Base-by-base conservation (phyloP, 30 jellyfish, hydroid and myxozoan genomes). In the Turritopsis dohrnii region DNA sequence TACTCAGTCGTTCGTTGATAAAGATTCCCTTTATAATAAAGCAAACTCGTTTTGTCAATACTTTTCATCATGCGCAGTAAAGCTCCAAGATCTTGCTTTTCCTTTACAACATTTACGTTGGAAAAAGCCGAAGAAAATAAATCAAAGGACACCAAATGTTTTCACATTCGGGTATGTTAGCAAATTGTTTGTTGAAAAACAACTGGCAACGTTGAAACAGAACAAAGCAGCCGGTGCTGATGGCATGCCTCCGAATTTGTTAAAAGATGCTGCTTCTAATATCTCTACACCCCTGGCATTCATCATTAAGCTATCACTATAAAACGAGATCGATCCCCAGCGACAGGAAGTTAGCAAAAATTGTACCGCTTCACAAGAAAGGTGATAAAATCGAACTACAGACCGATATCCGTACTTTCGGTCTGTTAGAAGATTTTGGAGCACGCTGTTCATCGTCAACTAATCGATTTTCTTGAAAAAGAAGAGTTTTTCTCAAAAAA, bases 201-300 rank as follows among this genome's bases (percentile, higher is more conserved):
- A 54, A 54, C 72, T 54, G 72, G 72, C 72, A 16, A 54, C 72
- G 72, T 54, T 54, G 72, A 54, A 54, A 54, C 72, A n/a, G n/a
- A 54, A 54, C 72, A 54, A 54, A 54, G 72, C 72, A 54, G n/a
- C 72, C 72, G 72, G 72, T 54, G 72, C 72, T 54, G 72, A 54
- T 54, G 72, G 72, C n/a, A 54, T 16, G n/a, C 72, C 72, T 16
- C 72, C 72, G 72, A 54, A 54, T 54, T 54, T 54, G 72, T 54
- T 54, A 54, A 54, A 54, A n/a, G 72, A 54, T 54, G 72, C 72
- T 54, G 72, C 72, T 54, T 18, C 72, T 54, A n/a, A 54, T 16
- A 54, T 54, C 72, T 54, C 72, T 54, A n/a, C 72, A 54, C 72
- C 72, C 72, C 72, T 54, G 72, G 18, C 72, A 54, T 54, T 54